Evolutionary conservation across 35 echinoderm and acorn worm species (phyloP).

Genomic region (Ophiothrix spiculata): DNA sequence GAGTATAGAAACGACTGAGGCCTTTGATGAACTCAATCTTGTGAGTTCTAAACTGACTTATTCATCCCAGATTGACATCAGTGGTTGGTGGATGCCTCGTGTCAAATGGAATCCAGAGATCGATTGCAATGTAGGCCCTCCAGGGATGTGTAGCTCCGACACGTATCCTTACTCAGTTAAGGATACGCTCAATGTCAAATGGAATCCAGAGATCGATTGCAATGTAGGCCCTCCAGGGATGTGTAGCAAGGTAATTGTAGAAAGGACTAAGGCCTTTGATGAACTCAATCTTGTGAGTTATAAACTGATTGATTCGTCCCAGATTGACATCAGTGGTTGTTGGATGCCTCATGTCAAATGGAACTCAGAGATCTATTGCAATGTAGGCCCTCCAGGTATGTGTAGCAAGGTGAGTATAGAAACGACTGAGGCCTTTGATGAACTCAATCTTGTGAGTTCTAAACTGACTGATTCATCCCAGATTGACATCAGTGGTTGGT

Average conservation of each 20-base stretch:
- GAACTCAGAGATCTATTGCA: constrained; percentile 56
- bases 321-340: constrained; percentile 44
- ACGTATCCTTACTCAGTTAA: too few relatives aligned
- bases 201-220: constrained; percentile 63
- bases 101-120: constrained; percentile 55
- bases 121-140: constrained; percentile 40
- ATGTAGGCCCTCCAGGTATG: constrained; percentile 17
- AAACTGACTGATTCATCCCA: constrained; percentile 29
- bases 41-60: constrained; percentile 33
- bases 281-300: too few relatives aligned
- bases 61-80: constrained; percentile 26
- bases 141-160: constrained; percentile 7
- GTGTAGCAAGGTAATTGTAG: too few relatives aligned
- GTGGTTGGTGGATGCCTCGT: constrained; percentile 69
- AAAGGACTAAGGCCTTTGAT: too few relatives aligned
- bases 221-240: constrained; percentile 18
- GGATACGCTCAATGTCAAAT: constrained; percentile 52
- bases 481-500: constrained; percentile 50
- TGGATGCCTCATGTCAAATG: constrained; percentile 66
- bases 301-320: constrained; percentile 25
- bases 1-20: too few relatives aligned
- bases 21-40: too few relatives aligned
- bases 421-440: too few relatives aligned
- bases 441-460: too few relatives aligned
- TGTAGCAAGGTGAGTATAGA: constrained; percentile 27